phyloP scores from a whole-genome alignment of 30 jellyfish, hydroid and myxozoan species.

The Aurelia aurita region DNA sequence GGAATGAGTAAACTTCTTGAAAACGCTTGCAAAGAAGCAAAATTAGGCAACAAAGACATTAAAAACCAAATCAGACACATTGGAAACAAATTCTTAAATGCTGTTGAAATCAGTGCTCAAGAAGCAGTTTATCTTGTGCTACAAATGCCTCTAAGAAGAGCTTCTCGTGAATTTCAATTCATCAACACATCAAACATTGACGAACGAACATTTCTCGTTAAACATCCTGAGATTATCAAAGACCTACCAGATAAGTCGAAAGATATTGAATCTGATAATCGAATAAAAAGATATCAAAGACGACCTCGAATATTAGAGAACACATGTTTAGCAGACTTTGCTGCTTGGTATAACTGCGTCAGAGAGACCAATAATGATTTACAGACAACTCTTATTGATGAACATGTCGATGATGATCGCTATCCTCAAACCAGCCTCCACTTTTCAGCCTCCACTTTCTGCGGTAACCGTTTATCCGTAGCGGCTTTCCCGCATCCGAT shows the following conservation, averaged over 20 bases:
- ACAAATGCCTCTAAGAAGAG: slow-evolving; percentile 44
- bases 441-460: too few relatives aligned
- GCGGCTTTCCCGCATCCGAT: too few relatives aligned
- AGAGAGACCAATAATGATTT: not conserved
- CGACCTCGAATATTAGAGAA: slow-evolving; percentile 28
- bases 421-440: too few relatives aligned
- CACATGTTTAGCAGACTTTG: slow-evolving; percentile 31
- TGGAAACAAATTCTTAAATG: slow-evolving; percentile 43
- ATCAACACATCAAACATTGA: slow-evolving; percentile 12
- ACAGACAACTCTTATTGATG: not conserved
- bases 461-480: too few relatives aligned
- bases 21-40: slow-evolving; percentile 2
- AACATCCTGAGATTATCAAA: not conserved
- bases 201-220: slow-evolving; percentile 5
- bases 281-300: slow-evolving; percentile 29
- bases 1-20: slow-evolving; percentile 29
- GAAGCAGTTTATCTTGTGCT: slow-evolving; percentile 30
- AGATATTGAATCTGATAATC: slow-evolving; percentile 26
- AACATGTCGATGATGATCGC: slow-evolving; percentile 7
- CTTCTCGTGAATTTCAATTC: slow-evolving; percentile 36
- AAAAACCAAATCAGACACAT: slow-evolving; percentile 11
- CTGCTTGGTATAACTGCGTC: slow-evolving; percentile 22
- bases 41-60: not conserved
- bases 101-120: slow-evolving; percentile 52
- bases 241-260: slow-evolving; percentile 30